These are phyloP conservation scores for Apeira syringaria DNA, from an alignment of 2,888 invertebrate genomes.

Conservation along the genomic window DNA sequence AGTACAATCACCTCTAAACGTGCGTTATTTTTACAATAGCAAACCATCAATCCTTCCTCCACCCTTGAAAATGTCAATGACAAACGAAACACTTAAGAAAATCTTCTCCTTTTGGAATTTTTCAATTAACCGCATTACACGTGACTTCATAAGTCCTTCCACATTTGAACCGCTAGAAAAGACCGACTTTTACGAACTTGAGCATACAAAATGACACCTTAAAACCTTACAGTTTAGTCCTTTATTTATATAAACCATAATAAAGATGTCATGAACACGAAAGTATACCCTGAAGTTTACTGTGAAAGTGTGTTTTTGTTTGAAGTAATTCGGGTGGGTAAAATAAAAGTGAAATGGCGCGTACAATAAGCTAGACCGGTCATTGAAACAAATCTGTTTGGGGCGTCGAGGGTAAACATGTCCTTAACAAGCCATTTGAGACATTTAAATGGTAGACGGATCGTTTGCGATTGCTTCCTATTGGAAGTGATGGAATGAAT, in stretches of 20 bases:
- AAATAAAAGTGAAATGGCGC: conserved; percentile 64
- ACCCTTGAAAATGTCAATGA: conserved; percentile 59
- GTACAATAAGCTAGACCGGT: conserved; percentile 58
- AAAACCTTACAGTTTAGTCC: no score
- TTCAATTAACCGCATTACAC: conserved; percentile 70
- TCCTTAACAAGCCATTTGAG: conserved; percentile 40
- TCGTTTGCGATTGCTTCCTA: conserved; percentile 8
- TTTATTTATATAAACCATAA: no score
- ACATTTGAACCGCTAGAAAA: conserved; percentile 52
- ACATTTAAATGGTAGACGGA: conserved; percentile 32
- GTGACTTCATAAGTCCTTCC: conserved; percentile 68
- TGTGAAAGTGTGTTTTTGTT: no score
- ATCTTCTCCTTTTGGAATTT: conserved; percentile 66
- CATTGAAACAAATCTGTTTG: conserved; percentile 67
- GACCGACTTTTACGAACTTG: conserved; percentile 56
- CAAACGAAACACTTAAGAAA: conserved; percentile 59
- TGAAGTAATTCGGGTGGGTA: conserved; percentile 21
- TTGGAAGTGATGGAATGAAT: not conserved
- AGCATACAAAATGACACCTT: conserved; percentile 33
- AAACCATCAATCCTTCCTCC: conserved; percentile 48
- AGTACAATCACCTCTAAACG: no score
- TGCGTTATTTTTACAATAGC: conserved; percentile 36
- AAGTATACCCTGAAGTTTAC: not conserved
- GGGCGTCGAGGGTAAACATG: conserved; percentile 55
- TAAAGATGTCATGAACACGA: no score